Conservation (phyloP, 1,140 invertebrate genomes). For the Calliopsis andreniformis region DNA sequence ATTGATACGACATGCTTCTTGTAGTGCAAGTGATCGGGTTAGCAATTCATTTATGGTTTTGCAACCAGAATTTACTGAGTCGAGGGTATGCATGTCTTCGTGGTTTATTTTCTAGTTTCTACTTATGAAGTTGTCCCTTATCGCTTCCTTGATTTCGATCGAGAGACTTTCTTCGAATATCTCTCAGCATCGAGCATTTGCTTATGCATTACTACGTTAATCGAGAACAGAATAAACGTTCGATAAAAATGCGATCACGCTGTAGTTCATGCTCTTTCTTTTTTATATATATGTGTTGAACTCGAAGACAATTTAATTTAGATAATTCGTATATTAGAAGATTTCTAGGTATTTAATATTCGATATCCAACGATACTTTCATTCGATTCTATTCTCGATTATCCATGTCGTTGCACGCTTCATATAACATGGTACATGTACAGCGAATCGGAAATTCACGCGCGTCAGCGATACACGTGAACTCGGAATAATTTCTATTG, state of each 20-base stretch:
- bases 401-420: not conserved
- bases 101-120: slow-evolving; percentile 11
- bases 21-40: too few relatives aligned
- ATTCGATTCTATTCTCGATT: slow-evolving; percentile 8
- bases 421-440: not conserved
- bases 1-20: too few relatives aligned
- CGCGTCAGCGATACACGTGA: not conserved
- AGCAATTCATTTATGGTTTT: too few relatives aligned
- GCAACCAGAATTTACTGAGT: too few relatives aligned
- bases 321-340: too few relatives aligned
- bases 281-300: too few relatives aligned
- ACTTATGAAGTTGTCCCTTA: slow-evolving; percentile 15
- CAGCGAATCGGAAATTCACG: slow-evolving; percentile 15
- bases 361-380: too few relatives aligned
- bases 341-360: too few relatives aligned
- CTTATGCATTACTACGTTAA: slow-evolving; percentile 6
- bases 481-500: slow-evolving; percentile 29
- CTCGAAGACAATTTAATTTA: too few relatives aligned
- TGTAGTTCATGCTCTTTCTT: not conserved
- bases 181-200: not conserved
- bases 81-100: too few relatives aligned
- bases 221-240: slow-evolving; percentile 15
- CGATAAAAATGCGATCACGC: not conserved
- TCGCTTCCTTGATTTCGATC: slow-evolving; percentile 28
- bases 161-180: not conserved